Evolutionary conservation across 2,888 invertebrate genomes (phyloP), one percentile per base, ranked within the genome.

Genomic region (Cactoblastis cactorum): DNA sequence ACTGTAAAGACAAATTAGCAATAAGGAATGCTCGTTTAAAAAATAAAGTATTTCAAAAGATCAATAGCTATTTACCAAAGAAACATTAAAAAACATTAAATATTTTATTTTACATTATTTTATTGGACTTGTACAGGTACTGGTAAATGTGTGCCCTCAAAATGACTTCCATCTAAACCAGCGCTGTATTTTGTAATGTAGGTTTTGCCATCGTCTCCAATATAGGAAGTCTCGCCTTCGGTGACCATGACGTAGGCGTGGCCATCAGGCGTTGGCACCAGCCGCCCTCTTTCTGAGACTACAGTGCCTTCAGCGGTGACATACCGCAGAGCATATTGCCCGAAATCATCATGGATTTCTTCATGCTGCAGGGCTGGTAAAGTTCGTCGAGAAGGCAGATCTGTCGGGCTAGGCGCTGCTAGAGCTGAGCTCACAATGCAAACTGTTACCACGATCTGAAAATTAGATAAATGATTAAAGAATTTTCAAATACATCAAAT

Each of bases 381-480:
- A 6, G 53, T 18, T 2, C 50, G 48, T 8, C 22, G 37, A 22
- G 47, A 15, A 0, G 33, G 11, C 11, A 51, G 58, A 9, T 58
- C 57, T 6, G 59, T 57, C 11, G 50, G 52, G 33, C 43, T 59
- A 0, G 75, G 73, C 2, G 71, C 71, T 11, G 72, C 67, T 18
- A 54, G 50, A 1, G 60, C 67, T 11, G 56, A 63, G 18, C 61
- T 70, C 22, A 73, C 48, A 9, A 77, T 47, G 53, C 66, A 67
- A 0, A 62, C 38, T 34, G 53, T 58, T 52, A 72, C 57, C 19
- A 73, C 50, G 41, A 72, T 54, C 80, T 80, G 64, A 0, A 61
- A 67, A 46, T 4, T 22, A n/a, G n/a, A 22, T 22, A 22, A 22
- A 22, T 4, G 5, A 22, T 4, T 5, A 4, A 22, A 22, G 22